Evolutionary conservation across 2,888 invertebrate genomes (phyloP), one percentile per base, ranked within the genome.

Genomic region (Campaea margaritaria): DNA sequence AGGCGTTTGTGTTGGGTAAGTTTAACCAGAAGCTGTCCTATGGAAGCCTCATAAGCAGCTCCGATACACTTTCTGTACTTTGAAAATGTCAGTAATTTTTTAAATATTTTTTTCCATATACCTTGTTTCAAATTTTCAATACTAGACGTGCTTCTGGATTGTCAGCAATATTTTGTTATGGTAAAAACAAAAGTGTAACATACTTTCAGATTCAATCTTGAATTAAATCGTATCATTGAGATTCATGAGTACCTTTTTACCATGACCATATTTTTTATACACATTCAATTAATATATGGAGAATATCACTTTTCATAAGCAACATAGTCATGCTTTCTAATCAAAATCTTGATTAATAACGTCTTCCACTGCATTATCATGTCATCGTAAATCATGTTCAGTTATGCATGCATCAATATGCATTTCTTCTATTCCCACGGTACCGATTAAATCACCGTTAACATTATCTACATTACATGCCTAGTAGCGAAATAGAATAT

Each of bases 381-480:
- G 69, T 55, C 57, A 63, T 49, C 58, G 42, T 65, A 62, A 67
- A 64, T 67, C 63, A 69, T 69, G 48, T 59, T 67, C 45, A 42
- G 43, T 62, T 62, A 65, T 65, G 62, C 57, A 65, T 62, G 58
- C 51, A 64, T 67, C 64, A 57, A 57, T 54, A 61, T 61, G 55
- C 51, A 56, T 67, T 67, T 64, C 64, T 66, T 44, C 39, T 67
- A 55, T 73, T 70, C 70, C 68, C 71, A 70, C 70, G 68, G 60
- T 53, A 64, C 55, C 70, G 62, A 73, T 75, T 64, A 67, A 70
- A 69, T 69, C 54, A 67, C 65, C 57, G 65, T 59, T 65, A 64
- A 58, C 53, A 63, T 51, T 63, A 58, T 51, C 38, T 27, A 61
- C 39, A 59, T 62, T 58, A 64, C 54, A 64, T 58, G 16, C 28